Evolutionary conservation across 2,888 invertebrate genomes (phyloP).

Genomic region (Cyrtodaria siliqua): DNA sequence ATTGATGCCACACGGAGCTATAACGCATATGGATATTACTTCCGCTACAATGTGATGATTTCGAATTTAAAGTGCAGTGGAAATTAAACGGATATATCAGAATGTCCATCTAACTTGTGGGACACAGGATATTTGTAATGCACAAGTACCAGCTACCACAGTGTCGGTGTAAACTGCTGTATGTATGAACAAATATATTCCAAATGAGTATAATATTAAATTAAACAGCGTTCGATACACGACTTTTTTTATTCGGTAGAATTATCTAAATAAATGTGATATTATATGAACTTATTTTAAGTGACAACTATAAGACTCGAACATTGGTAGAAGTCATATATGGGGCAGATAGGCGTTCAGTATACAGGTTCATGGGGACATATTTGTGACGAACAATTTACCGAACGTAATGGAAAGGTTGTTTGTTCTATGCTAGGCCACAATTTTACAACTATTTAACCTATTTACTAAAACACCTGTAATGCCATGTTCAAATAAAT

Average conservation of each 20-base stretch:
- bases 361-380: background rate
- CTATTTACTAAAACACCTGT: no score
- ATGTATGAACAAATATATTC: background rate
- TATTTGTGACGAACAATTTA: background rate
- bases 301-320: background rate
- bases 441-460: background rate
- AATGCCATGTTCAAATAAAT: no score
- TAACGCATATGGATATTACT: no score
- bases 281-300: no score
- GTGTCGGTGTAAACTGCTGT: conserved; percentile 4
- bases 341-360: background rate
- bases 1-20: background rate
- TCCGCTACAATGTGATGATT: background rate
- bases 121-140: background rate
- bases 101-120: background rate
- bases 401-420: background rate
- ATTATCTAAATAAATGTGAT: no score
- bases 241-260: no score
- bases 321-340: background rate
- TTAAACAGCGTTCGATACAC: no score
- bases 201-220: no score
- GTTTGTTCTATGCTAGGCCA: conserved; percentile 6
- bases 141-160: background rate
- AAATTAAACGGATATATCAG: background rate
- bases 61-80: background rate